Conservation (phyloP, 1,140 invertebrate species). For the Caenorhabditis latens region DNA sequence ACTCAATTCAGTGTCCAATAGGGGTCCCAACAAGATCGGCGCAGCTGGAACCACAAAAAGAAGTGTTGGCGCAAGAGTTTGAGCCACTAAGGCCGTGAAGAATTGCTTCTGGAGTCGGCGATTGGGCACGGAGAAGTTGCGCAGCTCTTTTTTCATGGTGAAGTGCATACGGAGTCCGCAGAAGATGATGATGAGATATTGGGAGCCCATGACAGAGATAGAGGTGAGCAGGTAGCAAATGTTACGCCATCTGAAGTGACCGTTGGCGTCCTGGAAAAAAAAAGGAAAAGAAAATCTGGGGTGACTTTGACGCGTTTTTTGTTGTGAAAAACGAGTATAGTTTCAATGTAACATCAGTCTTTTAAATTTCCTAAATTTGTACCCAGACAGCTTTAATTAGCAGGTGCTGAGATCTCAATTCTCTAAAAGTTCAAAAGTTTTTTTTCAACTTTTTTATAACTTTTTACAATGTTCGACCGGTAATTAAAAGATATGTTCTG, state of each 20-base stretch:
- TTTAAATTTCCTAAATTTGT: too few species aligned
- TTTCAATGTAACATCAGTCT: too few species aligned
- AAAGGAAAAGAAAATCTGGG: neutral
- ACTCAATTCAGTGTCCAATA: neutral
- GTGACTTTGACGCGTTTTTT: neutral
- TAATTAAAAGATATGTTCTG: too few species aligned
- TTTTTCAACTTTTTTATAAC: too few species aligned
- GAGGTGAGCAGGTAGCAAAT: neutral
- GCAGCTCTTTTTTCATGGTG: neutral
- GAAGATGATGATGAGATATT: neutral
- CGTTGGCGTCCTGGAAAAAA: neutral
- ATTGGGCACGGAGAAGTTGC: neutral
- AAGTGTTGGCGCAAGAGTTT: neutral
- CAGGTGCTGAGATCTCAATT: too few species aligned
- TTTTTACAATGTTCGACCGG: too few species aligned
- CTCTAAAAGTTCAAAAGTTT: too few species aligned
- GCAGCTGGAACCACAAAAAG: conserved; percentile 19
- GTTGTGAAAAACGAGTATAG: too few species aligned
- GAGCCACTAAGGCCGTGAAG: neutral
- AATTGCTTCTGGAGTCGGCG: conserved; percentile 6
- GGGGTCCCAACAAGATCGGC: neutral
- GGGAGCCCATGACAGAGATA: neutral
- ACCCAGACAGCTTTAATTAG: too few species aligned
- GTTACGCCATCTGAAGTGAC: neutral
- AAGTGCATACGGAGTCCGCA: neutral